Conservation (phyloP, 1,140 invertebrate genomes). For the Drosophila kikkawai region DNA sequence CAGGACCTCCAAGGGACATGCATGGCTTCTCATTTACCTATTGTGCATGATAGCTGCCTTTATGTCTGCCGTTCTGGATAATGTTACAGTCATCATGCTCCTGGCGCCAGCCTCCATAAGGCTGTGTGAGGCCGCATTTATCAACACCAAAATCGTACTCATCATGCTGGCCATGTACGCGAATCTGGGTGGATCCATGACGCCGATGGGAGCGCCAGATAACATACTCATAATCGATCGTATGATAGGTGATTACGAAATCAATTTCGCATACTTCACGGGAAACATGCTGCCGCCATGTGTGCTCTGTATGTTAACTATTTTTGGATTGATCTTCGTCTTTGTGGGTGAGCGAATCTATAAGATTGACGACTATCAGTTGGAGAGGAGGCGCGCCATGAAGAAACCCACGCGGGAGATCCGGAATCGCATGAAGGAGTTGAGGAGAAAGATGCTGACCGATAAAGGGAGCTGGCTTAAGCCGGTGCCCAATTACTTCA, state of each 20-base stretch:
- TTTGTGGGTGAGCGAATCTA: constrained; percentile 89
- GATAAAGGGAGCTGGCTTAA: constrained; percentile 75
- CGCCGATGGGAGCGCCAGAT: constrained; percentile 94
- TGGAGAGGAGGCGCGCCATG: constrained; percentile 91
- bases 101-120: constrained; percentile 95
- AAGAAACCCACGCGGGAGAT: constrained; percentile 90
- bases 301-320: constrained; percentile 88
- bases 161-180: constrained; percentile 92
- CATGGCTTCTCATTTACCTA: constrained; percentile 92
- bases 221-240: constrained; percentile 93
- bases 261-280: constrained; percentile 91
- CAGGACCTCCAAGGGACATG: constrained; percentile 90
- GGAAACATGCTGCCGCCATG: constrained; percentile 90
- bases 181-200: constrained; percentile 93
- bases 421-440: constrained; percentile 86
- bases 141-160: constrained; percentile 92
- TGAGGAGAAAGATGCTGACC: background rate
- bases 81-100: constrained; percentile 93
- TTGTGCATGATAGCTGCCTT: constrained; percentile 91
- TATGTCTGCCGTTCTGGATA: constrained; percentile 93
- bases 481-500: constrained; percentile 86
- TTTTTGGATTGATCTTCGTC: constrained; percentile 89
- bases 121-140: constrained; percentile 93
- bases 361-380: constrained; percentile 88
- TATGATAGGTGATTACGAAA: constrained; percentile 87